Evolutionary conservation across 2,888 invertebrate genomes (phyloP), one percentile per base, ranked within the genome.

Genomic region (Tholera decimalis): DNA sequence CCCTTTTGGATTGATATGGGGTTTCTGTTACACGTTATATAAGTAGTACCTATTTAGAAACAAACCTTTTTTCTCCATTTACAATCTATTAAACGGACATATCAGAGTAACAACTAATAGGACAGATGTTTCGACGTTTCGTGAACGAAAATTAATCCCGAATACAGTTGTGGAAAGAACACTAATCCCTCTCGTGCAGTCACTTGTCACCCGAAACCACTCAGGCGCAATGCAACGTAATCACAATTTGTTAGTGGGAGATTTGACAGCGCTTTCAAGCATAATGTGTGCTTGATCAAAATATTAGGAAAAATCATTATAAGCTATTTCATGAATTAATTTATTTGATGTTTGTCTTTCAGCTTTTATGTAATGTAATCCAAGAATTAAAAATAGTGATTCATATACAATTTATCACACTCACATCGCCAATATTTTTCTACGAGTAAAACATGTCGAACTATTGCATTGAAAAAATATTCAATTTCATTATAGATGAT

Each of bases 131-230:
- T 69, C 80, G 87, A 89, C 88, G 77, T 88, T 83, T 85, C 83
- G 74, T 80, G 73, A 82, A 86, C 86, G 89, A 90, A 91, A 92
- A 92, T 92, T 91, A 93, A 92, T 92, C 91, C 90, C 66, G 79
- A 83, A 82, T 85, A 81, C 85, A 80, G 82, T 88, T 83, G 85
- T 86, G 82, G 82, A 85, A 87, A 82, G 86, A 85, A 83, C 82
- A 72, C 68, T 91, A 90, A 92, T 91, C 90, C 91, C 92, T 87
- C 88, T 87, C 85, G 80, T 89, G 80, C 85, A 88, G 89, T 90
- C 93, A 92, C 93, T 94, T 93, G 94, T 93, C 92, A 94, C 88
- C 79, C 77, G 87, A 90, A 91, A 89, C 90, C 89, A 90, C 91
- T 93, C 91, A 85, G 78, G 89, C 89, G 89, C 85, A 85, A 44